Percentiles rank a stretch among this genome's conserved stretches.
phyloP scores from a whole-genome alignment of 2,888 invertebrate genomes.

The Villa cingulata region DNA sequence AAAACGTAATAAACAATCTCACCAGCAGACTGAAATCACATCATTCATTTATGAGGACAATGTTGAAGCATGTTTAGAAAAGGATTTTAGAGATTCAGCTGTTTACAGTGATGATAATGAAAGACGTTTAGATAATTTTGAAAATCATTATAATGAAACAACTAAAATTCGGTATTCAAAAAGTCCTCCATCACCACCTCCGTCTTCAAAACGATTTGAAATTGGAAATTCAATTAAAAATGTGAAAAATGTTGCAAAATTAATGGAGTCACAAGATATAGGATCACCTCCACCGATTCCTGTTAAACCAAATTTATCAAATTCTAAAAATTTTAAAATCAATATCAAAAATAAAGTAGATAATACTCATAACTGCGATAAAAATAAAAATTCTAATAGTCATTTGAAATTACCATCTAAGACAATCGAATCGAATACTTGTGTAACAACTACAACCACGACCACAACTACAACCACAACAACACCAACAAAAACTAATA shows the following conservation, averaged over 20 bases:
- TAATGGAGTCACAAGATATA: too few species aligned
- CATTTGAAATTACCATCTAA: neutral
- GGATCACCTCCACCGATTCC: constrained; percentile 10
- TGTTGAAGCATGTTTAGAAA: constrained; percentile 52
- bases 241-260: too few species aligned
- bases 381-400: too few species aligned
- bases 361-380: neutral
- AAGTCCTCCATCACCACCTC: constrained; percentile 17
- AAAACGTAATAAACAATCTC: constrained; percentile 14
- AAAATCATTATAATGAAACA: constrained; percentile 11
- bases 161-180: constrained; percentile 1
- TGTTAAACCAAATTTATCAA: constrained; percentile 11
- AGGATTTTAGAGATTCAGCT: constrained; percentile 67
- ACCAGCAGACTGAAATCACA: neutral
- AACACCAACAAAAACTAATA: neutral
- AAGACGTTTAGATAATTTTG: constrained; percentile 21
- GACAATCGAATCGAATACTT: neutral
- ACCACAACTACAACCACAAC: neutral
- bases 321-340: neutral
- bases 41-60: constrained; percentile 61
- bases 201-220: neutral
- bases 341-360: too few species aligned
- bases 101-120: constrained; percentile 58
- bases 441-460: neutral
- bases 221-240: too few species aligned